Evolutionary conservation across 2,113 vertebrate genomes (phyloP).

Genomic region (Oreotrochilus melanogaster): DNA sequence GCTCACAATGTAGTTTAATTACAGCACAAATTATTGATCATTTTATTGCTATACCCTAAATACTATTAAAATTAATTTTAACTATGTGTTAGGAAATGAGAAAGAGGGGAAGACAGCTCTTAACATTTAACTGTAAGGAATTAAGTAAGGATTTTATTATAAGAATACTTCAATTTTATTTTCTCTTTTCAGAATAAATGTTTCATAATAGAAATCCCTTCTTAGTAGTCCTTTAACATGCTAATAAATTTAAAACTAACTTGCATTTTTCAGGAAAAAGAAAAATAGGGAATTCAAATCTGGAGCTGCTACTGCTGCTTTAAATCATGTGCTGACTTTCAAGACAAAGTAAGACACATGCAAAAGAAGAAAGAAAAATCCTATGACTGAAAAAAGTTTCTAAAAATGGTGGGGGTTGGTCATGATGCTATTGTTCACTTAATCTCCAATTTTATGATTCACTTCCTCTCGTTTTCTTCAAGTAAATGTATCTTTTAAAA

Average conservation of each 20-base stretch:
- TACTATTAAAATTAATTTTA: neutral
- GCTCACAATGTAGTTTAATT: neutral
- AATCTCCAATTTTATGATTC: neutral
- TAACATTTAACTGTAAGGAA: neutral
- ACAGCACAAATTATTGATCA: neutral
- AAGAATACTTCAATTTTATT: neutral
- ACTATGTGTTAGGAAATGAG: neutral
- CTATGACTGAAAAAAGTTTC: neutral
- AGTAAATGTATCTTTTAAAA: neutral
- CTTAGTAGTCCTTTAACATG: neutral
- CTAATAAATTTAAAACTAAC: neutral
- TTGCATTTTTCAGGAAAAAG: neutral
- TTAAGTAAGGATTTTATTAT: neutral
- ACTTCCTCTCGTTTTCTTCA: neutral
- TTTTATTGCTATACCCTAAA: neutral
- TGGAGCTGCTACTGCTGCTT: neutral
- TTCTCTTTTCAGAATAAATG: neutral
- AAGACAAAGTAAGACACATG: neutral
- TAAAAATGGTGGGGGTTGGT: neutral
- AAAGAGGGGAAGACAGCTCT: neutral
- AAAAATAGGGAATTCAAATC: neutral
- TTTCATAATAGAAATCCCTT: neutral
- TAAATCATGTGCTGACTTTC: neutral
- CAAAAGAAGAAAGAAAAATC: neutral
- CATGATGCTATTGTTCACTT: neutral